Base-by-base conservation (phyloP, 2,113 vertebrate species). In the Macquaria ambigua region DNA sequence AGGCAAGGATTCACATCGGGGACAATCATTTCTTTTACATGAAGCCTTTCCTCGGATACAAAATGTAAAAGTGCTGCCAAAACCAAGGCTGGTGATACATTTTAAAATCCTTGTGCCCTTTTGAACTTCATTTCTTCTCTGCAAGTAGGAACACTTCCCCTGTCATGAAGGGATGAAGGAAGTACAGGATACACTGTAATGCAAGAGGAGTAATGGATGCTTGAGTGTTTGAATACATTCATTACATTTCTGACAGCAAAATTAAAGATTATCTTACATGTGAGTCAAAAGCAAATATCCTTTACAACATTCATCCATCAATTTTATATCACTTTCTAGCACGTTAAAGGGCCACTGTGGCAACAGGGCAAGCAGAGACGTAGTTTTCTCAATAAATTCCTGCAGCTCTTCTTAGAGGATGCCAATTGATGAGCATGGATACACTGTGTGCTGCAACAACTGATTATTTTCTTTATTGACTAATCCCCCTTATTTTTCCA, bases 1-100 rank as follows among this genome's bases (percentile, higher is more conserved):
- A 77, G 71, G 18, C 20, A 82, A 80, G 21, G 28, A 81, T 53
- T 84, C 39, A 80, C 25, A 73, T 82, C 21, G 41, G 41, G 34
- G 48, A 81, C 50, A 48, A 31, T 34, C 10, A 15, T 77, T 67
- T 62, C 25, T 84, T 66, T 81, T 53, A 46, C 37, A 12, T 21
- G 1, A 23, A 72, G 16, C 48, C 66, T 77, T 64, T 67, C 25
- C 74, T 39, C 12, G 56, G 14, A 82, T 11, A 58, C 23, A 50
- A 48, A 62, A 66, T 52, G 21, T 56, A 28, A 46, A 56, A 9
- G 11, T 31, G 43, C 18, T 74, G 66, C 16, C 12, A 53, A 70
- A 67, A 70, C n/a, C 20, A 53, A 31, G 41, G 62, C 0, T 1
- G 59, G n/a, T 18, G 48, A 58, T 59, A 31, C 39, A 43, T 31